Conservation (phyloP, 1,140 invertebrate species). For the Mycetomoellerius zeteki region DNA sequence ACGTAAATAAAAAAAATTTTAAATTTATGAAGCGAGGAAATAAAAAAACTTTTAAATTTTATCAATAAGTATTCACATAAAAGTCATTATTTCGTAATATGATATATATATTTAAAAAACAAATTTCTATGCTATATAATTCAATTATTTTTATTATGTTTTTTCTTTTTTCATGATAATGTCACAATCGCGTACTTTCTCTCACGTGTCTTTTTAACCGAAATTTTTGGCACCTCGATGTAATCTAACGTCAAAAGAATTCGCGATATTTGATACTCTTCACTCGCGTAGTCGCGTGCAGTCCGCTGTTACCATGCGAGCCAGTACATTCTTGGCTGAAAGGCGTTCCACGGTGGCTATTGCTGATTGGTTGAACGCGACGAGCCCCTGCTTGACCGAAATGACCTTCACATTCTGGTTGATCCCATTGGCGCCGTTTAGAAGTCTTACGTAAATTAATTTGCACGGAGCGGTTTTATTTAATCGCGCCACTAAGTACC, state of each 20-base stretch:
- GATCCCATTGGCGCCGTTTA: slow-evolving; percentile 67
- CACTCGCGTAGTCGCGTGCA: background rate
- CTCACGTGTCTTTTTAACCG: background rate
- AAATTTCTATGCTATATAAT: background rate
- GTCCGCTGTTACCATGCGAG: slow-evolving; percentile 45
- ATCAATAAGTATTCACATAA: background rate
- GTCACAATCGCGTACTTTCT: background rate
- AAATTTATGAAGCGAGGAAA: background rate
- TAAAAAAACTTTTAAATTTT: background rate
- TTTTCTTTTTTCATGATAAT: background rate
- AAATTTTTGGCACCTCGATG: background rate
- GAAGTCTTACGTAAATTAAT: slow-evolving; percentile 36
- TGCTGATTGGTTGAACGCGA: slow-evolving; percentile 75
- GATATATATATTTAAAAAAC: background rate
- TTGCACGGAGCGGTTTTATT: background rate
- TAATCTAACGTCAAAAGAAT: slow-evolving; percentile 48
- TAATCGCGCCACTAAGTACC: slow-evolving; percentile 27
- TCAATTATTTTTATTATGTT: background rate
- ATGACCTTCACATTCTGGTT: slow-evolving; percentile 77
- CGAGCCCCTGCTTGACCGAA: slow-evolving; percentile 80
- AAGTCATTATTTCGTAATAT: slow-evolving; percentile 17
- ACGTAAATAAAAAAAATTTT: background rate
- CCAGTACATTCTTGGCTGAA: slow-evolving; percentile 24
- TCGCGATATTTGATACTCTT: slow-evolving; percentile 1
- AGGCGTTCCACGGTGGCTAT: slow-evolving; percentile 50